Conservation (phyloP, 2,113 vertebrate species). For the Xyrauchen texanus region DNA sequence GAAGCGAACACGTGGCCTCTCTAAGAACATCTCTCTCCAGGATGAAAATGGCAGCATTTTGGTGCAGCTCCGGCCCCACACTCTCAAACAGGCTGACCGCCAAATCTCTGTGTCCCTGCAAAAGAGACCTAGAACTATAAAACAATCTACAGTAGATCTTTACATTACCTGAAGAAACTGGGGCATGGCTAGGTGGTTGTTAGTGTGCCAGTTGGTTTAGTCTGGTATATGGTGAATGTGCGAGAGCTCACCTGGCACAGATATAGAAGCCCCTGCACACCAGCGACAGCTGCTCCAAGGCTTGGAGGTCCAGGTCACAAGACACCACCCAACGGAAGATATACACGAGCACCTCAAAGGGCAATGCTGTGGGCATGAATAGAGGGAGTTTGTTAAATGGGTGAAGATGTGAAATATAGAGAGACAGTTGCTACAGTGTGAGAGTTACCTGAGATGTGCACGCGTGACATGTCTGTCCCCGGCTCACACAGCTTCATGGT, state of each 20-base stretch:
- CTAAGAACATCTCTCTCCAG: constrained; percentile 97
- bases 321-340: constrained; percentile 99
- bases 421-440: not conserved
- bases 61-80: constrained; percentile 92
- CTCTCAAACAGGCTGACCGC: constrained; percentile 89
- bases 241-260: constrained; percentile 85
- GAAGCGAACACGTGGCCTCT: constrained; percentile 90
- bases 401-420: no score
- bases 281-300: constrained; percentile 91
- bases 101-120: constrained; percentile 95
- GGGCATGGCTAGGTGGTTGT: no score
- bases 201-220: no score
- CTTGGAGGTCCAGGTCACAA: constrained; percentile 91
- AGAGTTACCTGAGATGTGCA: constrained; percentile 88
- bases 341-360: constrained; percentile 95
- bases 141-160: no score
- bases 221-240: no score
- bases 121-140: constrained; percentile 27
- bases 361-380: constrained; percentile 76
- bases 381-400: no score
- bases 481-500: constrained; percentile 89
- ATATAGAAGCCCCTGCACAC: constrained; percentile 98
- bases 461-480: constrained; percentile 82
- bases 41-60: constrained; percentile 86
- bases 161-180: no score